A percentile compares a stretch with the other conserved stretches of the same genome.
These are phyloP conservation scores for Strix aluco DNA, from an alignment of 2,113 vertebrate genomes.

Conservation along the genomic window DNA sequence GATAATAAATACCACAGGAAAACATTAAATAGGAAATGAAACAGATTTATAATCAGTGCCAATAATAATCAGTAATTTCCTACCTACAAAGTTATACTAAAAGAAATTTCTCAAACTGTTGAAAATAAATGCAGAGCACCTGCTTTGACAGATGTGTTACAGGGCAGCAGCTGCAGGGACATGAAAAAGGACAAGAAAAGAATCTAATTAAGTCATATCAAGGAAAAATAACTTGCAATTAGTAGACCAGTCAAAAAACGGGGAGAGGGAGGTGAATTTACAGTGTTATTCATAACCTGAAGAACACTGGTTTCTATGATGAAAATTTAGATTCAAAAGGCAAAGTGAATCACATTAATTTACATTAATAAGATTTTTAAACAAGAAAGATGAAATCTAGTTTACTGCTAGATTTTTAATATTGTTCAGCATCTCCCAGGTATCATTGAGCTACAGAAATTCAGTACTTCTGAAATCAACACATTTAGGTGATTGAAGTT, in stretches of 20 bases:
- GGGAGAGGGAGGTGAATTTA: not conserved
- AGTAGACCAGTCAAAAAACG: not conserved
- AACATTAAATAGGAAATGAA: not conserved
- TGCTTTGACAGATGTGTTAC: not conserved
- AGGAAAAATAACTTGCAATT: not conserved
- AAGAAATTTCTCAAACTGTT: not conserved
- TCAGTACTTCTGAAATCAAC: not conserved
- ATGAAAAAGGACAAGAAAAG: not conserved
- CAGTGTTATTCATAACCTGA: not conserved
- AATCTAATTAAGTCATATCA: not conserved
- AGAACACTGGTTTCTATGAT: not conserved
- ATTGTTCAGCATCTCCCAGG: not conserved
- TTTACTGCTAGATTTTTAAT: not conserved
- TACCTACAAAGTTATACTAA: not conserved
- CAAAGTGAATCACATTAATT: not conserved
- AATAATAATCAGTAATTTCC: not conserved
- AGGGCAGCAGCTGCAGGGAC: not conserved
- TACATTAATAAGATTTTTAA: not conserved
- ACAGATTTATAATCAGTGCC: not conserved
- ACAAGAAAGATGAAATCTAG: not conserved
- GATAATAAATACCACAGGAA: not conserved
- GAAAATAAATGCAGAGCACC: not conserved
- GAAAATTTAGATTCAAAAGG: not conserved
- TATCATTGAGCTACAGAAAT: not conserved
- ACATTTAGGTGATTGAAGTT: accelerated